Percentiles rank a stretch among this genome's conserved stretches.
phyloP scores from a whole-genome alignment of 1,140 invertebrate genomes.

The Drosophila tsacasi region DNA sequence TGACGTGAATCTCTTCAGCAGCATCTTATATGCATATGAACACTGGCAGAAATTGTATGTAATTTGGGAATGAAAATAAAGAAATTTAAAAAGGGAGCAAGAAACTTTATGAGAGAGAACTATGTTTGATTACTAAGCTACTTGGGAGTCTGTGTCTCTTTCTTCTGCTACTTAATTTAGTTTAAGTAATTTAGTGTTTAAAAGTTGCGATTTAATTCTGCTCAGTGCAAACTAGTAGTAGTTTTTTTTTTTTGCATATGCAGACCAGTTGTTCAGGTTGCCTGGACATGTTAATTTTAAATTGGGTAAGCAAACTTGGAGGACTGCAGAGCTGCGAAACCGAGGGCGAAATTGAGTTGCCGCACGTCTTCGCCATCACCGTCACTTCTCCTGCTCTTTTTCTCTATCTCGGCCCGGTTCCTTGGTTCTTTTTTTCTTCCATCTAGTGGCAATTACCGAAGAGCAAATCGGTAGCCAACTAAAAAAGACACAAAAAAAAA shows the following conservation, averaged over 20 bases:
- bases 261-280: constrained; percentile 52
- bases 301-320: constrained; percentile 63
- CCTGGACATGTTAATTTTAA: constrained; percentile 80
- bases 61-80: no score
- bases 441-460: constrained; percentile 67
- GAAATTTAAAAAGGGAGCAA: not conserved
- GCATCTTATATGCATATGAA: constrained; percentile 25
- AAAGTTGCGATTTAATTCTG: no score
- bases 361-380: constrained; percentile 56
- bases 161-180: no score
- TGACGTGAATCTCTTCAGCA: constrained; percentile 38
- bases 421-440: not conserved
- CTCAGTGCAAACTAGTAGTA: not conserved
- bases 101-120: no score
- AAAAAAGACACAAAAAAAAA: constrained; percentile 1
- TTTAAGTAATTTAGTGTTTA: no score
- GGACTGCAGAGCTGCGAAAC: constrained; percentile 41
- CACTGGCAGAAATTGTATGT: not conserved
- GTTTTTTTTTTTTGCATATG: constrained; percentile 37
- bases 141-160: no score
- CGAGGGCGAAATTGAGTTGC: constrained; percentile 73
- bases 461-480: constrained; percentile 67
- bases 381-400: constrained; percentile 16
- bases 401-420: constrained; percentile 6
- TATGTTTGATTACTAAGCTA: no score